Evolutionary conservation across 2,113 vertebrate genomes (phyloP).

Genomic region (Nesoenas mayeri): DNA sequence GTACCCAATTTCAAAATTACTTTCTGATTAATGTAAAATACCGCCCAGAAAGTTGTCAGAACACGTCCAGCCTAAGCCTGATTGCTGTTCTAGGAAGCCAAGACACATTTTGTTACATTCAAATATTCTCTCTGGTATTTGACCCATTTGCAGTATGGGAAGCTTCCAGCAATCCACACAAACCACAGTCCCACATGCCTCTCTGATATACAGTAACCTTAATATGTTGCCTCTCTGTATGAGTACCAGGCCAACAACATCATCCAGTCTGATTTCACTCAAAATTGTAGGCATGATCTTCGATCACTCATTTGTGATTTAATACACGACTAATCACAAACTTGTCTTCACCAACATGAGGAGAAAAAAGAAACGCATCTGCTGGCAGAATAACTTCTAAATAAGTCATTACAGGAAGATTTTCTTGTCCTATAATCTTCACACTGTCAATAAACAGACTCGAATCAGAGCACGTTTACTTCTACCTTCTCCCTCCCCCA

Average conservation of each 20-base stretch:
- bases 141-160: not conserved
- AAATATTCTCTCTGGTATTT: not conserved
- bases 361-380: not conserved
- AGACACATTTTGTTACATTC: not conserved
- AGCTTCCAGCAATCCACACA: not conserved
- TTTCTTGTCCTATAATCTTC: not conserved
- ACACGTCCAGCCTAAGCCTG: not conserved
- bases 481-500: not conserved
- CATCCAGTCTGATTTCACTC: not conserved
- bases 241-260: not conserved
- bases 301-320: not conserved
- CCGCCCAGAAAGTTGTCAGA: not conserved
- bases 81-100: not conserved
- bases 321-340: not conserved
- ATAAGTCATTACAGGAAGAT: not conserved
- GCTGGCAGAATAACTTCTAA: not conserved
- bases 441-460: not conserved
- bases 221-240: not conserved
- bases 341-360: not conserved
- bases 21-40: not conserved
- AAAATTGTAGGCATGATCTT: not conserved
- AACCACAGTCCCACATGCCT: not conserved
- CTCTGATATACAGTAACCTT: not conserved
- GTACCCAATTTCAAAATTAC: not conserved
- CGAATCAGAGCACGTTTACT: not conserved